Conservation (phyloP, 2,113 vertebrate species). For the Opisthocomus hoazin region DNA sequence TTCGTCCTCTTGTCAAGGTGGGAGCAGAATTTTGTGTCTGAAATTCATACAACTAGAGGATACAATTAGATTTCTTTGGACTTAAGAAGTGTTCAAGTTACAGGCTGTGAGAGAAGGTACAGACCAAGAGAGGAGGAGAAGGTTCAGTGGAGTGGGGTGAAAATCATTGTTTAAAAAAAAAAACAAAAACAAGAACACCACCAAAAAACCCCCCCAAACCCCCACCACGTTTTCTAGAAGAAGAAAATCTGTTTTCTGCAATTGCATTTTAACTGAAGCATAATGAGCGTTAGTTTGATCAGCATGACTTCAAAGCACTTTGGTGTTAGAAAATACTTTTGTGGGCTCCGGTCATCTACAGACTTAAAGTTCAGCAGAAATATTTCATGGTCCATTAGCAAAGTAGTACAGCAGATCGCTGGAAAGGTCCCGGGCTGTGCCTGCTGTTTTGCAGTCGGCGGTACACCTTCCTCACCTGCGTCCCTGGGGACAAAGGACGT, state of each 20-base stretch:
- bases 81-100: background rate
- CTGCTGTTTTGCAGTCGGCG: background rate
- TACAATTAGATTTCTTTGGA: background rate
- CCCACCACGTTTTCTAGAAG: background rate
- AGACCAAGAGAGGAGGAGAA: background rate
- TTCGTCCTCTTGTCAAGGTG: conserved; percentile 16
- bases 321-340: background rate
- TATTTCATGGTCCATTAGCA: conserved; percentile 24
- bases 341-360: background rate
- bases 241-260: background rate
- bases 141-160: background rate
- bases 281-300: background rate
- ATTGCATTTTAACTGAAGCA: background rate
- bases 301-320: background rate
- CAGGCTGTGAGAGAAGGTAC: background rate
- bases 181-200: too few relatives aligned
- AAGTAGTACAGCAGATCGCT: background rate
- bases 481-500: conserved; percentile 1
- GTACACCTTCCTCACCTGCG: background rate
- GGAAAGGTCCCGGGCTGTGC: background rate
- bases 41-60: background rate
- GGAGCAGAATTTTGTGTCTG: background rate
- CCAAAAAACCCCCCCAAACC: background rate
- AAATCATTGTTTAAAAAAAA: background rate
- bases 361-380: conserved; percentile 12